Percentiles rank a stretch among this genome's conserved stretches.
phyloP scores from a whole-genome alignment of 2,797 vertebrate genomes.

The Epinephelus awoara region DNA sequence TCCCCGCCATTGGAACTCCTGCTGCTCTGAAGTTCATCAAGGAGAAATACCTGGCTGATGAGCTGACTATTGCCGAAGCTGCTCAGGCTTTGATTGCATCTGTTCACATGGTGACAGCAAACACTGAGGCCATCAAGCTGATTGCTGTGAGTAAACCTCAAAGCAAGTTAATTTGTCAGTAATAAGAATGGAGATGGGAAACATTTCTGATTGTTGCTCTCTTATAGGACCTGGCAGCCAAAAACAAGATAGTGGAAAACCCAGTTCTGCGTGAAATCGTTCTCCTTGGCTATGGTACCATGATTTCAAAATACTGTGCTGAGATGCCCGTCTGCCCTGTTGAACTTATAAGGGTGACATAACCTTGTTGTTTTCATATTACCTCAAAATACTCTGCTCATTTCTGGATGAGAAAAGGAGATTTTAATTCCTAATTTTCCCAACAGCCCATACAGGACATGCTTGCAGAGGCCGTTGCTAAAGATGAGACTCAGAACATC shows the following conservation, averaged over 20 bases:
- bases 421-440: slow-evolving; percentile 7
- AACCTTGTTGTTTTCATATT: slow-evolving; percentile 2
- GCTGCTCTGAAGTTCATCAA: slow-evolving; percentile 86
- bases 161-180: not conserved
- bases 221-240: slow-evolving; percentile 59
- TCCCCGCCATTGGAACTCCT: slow-evolving; percentile 82
- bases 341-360: slow-evolving; percentile 85
- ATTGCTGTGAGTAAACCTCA: slow-evolving; percentile 65
- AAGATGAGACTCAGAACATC: slow-evolving; percentile 71
- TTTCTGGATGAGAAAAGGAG: not conserved
- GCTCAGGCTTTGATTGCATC: slow-evolving; percentile 81
- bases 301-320: slow-evolving; percentile 86
- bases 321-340: slow-evolving; percentile 76
- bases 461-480: slow-evolving; percentile 70
- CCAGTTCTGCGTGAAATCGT: slow-evolving; percentile 81
- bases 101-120: slow-evolving; percentile 85
- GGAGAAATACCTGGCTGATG: slow-evolving; percentile 79
- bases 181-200: not conserved
- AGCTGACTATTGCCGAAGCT: slow-evolving; percentile 80
- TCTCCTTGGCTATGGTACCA: slow-evolving; percentile 87
- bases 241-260: slow-evolving; percentile 58
- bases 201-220: slow-evolving; percentile 6
- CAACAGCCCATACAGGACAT: slow-evolving; percentile 82
- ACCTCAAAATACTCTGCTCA: slow-evolving; percentile 32
- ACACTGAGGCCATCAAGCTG: slow-evolving; percentile 77